Evolutionary conservation across 2,113 vertebrate species (phyloP).

Genomic region (Natator depressus): DNA sequence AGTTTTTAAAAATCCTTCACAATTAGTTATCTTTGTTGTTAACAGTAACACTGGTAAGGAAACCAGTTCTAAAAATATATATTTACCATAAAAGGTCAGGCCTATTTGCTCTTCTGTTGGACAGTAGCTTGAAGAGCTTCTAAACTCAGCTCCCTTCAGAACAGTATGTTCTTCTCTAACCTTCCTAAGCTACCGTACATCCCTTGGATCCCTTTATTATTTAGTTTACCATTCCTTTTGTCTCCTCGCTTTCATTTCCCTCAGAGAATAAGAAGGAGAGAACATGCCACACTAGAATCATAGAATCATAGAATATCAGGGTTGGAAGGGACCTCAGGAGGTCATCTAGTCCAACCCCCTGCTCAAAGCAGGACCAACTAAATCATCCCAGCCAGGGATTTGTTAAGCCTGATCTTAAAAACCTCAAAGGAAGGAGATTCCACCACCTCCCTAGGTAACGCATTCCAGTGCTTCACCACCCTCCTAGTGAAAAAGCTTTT

Average conservation of each 20-base stretch:
- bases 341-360: too few relatives aligned
- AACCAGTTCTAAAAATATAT: slow-evolving; percentile 46
- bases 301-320: neutral
- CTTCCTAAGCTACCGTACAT: slow-evolving; percentile 38
- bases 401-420: too few relatives aligned
- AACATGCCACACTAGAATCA: slow-evolving; percentile 46
- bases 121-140: slow-evolving; percentile 41
- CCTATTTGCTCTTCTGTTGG: slow-evolving; percentile 33
- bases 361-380: too few relatives aligned
- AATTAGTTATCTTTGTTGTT: neutral
- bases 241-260: slow-evolving; percentile 53
- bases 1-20: slow-evolving; percentile 14
- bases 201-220: slow-evolving; percentile 56
- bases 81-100: slow-evolving; percentile 47
- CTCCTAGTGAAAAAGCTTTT: too few relatives aligned
- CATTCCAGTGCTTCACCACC: too few relatives aligned
- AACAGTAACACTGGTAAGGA: slow-evolving; percentile 33
- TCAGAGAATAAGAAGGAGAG: slow-evolving; percentile 64
- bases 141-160: slow-evolving; percentile 44
- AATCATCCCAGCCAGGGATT: too few relatives aligned
- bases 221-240: slow-evolving; percentile 64
- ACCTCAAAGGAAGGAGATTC: too few relatives aligned
- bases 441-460: too few relatives aligned
- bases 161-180: slow-evolving; percentile 13
- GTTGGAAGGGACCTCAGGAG: too few relatives aligned